Evolutionary conservation across 2,113 vertebrate species (phyloP).

Genomic region (Anoplopoma fimbria): DNA sequence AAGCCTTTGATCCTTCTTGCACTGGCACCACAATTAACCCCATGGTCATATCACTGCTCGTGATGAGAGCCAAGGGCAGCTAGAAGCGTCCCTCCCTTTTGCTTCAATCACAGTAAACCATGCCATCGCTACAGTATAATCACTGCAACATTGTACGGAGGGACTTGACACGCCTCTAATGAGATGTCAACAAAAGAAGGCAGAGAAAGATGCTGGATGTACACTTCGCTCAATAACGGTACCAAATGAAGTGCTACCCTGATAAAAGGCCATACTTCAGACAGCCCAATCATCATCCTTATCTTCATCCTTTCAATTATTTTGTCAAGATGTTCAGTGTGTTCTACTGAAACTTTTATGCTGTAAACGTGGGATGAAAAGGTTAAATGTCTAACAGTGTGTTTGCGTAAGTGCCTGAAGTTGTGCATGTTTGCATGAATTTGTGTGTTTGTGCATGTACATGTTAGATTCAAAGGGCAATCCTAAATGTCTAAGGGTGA

Average conservation of each 20-base stretch:
- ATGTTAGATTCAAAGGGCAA: neutral
- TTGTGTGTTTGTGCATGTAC: too few relatives aligned
- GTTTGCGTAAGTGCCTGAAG: neutral
- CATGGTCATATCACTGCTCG: constrained; percentile 28
- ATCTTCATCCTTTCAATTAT: constrained; percentile 45
- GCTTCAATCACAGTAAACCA: constrained; percentile 38
- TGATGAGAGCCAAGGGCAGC: constrained; percentile 36
- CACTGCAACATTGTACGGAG: constrained; percentile 34
- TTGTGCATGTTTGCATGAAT: neutral
- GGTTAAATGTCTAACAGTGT: constrained; percentile 17
- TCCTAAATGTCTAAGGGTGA: constrained; percentile 34
- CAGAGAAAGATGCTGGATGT: constrained; percentile 26
- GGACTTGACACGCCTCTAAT: constrained; percentile 58
- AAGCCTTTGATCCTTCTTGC: constrained; percentile 34
- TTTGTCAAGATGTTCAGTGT: constrained; percentile 15
- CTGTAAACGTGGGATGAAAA: neutral
- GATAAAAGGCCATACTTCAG: constrained; percentile 35
- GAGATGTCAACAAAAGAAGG: constrained; percentile 57
- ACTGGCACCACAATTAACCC: constrained; percentile 56
- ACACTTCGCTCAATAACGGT: constrained; percentile 32
- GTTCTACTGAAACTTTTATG: neutral
- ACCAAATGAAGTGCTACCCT: constrained; percentile 28
- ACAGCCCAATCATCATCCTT: constrained; percentile 29
- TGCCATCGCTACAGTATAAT: constrained; percentile 54
- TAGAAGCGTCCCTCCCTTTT: constrained; percentile 13